Evolutionary conservation across 2,888 invertebrate genomes (phyloP).

Genomic region (Dasypolia templi): DNA sequence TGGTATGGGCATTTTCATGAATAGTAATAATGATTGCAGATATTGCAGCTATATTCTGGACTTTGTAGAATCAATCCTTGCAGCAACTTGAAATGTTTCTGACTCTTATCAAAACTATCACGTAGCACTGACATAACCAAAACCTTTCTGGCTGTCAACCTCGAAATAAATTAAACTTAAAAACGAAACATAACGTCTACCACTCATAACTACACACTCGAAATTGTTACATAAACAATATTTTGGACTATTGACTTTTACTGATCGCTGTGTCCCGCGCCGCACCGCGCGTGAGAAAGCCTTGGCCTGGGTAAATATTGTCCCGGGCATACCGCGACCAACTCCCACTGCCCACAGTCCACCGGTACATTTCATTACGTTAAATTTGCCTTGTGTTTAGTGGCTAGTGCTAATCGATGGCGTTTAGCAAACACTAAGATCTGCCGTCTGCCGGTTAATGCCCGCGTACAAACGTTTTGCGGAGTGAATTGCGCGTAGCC

Average conservation of each 20-base stretch:
- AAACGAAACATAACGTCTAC: constrained; percentile 47
- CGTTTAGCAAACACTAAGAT: constrained; percentile 62
- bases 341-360: constrained; percentile 59
- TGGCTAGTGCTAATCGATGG: constrained; percentile 62
- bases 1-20: constrained; percentile 11
- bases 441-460: constrained; percentile 34
- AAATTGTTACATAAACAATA: constrained; percentile 83
- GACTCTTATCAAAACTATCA: neutral
- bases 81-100: neutral
- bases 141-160: constrained; percentile 12
- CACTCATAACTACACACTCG: constrained; percentile 53
- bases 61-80: neutral
- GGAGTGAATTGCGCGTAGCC: constrained; percentile 37
- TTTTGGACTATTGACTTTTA: constrained; percentile 80
- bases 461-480: constrained; percentile 18
- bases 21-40: constrained; percentile 13
- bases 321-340: constrained; percentile 67
- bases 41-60: constrained; percentile 1
- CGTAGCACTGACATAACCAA: constrained; percentile 4
- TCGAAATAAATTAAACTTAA: constrained; percentile 15
- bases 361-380: constrained; percentile 65
- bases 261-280: constrained; percentile 76
- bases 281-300: constrained; percentile 81
- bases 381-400: constrained; percentile 50
- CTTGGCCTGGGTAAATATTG: constrained; percentile 84